Percentiles rank a stretch among this genome's conserved stretches.
These are phyloP conservation scores for Megalopta genalis DNA, from an alignment of 1,140 invertebrate genomes.

Conservation along the genomic window DNA sequence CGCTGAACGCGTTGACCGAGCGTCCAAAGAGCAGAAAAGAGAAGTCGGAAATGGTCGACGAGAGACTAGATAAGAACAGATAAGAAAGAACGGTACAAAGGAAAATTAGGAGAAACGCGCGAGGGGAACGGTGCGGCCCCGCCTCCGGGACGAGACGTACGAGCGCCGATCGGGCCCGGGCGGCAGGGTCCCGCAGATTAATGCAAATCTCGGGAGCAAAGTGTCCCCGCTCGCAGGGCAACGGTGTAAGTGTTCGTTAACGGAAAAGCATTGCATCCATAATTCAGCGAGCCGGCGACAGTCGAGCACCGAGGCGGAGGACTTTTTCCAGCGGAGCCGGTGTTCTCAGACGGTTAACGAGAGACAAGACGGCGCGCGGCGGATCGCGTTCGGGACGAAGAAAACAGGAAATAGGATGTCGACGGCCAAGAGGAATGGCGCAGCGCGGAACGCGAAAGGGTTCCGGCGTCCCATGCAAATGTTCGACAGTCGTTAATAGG, in stretches of 20 bases:
- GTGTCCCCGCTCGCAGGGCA: neutral
- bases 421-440: conserved; percentile 15
- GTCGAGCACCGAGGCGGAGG: neutral
- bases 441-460: neutral
- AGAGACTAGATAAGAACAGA: too few relatives aligned
- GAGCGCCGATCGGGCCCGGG: neutral
- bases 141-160: neutral
- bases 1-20: too few relatives aligned
- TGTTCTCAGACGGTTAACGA: conserved; percentile 1
- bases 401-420: conserved; percentile 10
- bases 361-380: neutral
- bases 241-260: neutral
- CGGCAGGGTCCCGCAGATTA: neutral
- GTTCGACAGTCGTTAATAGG: conserved; percentile 17
- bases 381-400: neutral
- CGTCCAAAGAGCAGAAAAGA: too few relatives aligned
- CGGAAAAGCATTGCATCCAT: conserved; percentile 9
- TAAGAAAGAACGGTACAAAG: too few relatives aligned
- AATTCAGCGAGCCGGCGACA: conserved; percentile 7
- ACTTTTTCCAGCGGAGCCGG: neutral
- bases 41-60: too few relatives aligned
- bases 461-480: conserved; percentile 14
- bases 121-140: too few relatives aligned
- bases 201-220: neutral
- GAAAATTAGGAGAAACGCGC: too few relatives aligned